These are phyloP conservation scores for Caenorhabditis angaria DNA, from an alignment of 2,888 invertebrate species.

Conservation along the genomic window DNA sequence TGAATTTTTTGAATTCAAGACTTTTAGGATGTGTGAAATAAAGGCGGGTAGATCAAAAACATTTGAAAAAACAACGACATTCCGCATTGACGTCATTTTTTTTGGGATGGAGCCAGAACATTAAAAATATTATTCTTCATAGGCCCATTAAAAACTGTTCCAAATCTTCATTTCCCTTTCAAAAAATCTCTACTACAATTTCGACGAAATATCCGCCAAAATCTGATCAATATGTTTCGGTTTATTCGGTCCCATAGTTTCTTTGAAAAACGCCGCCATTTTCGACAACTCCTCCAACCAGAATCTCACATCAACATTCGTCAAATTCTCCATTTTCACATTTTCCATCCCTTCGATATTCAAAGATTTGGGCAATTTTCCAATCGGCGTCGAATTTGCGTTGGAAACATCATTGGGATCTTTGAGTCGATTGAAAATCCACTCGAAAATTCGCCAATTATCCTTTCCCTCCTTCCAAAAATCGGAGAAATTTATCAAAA, in stretches of 20 bases:
- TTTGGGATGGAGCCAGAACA: no score
- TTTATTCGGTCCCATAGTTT: background rate
- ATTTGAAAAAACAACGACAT: no score
- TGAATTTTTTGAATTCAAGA: no score
- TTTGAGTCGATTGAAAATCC: background rate
- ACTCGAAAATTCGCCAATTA: background rate
- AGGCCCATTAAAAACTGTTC: no score
- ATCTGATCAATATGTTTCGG: slow-evolving; percentile 1
- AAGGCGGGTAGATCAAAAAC: no score
- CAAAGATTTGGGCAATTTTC: background rate
- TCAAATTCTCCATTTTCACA: background rate
- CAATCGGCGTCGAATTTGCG: background rate
- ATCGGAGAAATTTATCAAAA: background rate
- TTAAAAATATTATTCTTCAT: no score
- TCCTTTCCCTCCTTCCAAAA: background rate
- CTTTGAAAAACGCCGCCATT: background rate
- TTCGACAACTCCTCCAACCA: background rate
- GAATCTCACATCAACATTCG: background rate
- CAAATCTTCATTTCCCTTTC: no score
- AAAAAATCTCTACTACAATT: no score
- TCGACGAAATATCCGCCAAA: background rate
- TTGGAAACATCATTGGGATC: background rate
- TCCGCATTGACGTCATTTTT: no score
- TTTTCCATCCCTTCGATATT: background rate
- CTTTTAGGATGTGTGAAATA: no score